phyloP scores from a whole-genome alignment of 1,140 invertebrate species.

The Trachelipus rathkii region DNA sequence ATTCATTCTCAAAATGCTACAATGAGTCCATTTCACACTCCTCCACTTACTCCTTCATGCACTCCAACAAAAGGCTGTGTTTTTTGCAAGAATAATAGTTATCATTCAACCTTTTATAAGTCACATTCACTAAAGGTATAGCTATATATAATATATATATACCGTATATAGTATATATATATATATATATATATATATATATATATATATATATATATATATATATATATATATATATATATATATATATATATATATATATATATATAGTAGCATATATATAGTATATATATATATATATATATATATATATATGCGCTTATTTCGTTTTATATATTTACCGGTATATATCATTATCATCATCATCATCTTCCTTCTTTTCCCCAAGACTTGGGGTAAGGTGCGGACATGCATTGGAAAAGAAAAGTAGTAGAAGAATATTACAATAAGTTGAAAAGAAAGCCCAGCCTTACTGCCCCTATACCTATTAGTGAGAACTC shows the following conservation, averaged over 20 bases:
- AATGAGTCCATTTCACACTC: not conserved
- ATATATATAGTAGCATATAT: constrained; percentile 18
- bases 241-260: constrained; percentile 2
- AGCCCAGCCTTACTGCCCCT: too few relatives aligned
- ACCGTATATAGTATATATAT: too few relatives aligned
- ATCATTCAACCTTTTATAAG: constrained; percentile 43
- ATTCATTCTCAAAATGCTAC: not conserved
- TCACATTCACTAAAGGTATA: constrained; percentile 38
- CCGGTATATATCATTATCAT: too few relatives aligned
- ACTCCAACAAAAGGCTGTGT: constrained; percentile 34
- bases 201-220: not conserved
- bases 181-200: not conserved
- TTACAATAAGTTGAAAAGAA: too few relatives aligned
- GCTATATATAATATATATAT: not conserved
- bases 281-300: constrained; percentile 1
- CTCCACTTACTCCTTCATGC: not conserved
- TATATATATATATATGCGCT: too few relatives aligned
- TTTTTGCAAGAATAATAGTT: constrained; percentile 43
- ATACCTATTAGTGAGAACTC: too few relatives aligned
- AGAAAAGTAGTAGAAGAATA: too few relatives aligned
- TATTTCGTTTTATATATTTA: too few relatives aligned
- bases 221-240: not conserved
- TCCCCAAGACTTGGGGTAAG: too few relatives aligned
- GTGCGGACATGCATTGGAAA: too few relatives aligned
- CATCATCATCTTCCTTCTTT: too few relatives aligned